Base-by-base conservation (phyloP, 1,140 invertebrate species). In the Drosophila watanabei region DNA sequence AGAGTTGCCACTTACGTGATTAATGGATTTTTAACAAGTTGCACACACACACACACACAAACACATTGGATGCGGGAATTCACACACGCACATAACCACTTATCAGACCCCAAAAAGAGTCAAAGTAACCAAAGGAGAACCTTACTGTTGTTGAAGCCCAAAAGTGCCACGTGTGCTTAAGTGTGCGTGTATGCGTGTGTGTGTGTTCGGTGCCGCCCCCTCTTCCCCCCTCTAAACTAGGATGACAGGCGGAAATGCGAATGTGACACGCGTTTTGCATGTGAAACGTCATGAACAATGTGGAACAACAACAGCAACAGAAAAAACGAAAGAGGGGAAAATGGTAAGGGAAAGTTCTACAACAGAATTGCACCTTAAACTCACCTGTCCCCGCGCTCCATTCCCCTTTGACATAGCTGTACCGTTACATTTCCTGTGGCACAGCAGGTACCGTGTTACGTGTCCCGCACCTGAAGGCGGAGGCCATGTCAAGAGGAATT, bases 1-100 rank as follows among this genome's bases (percentile, higher is more conserved):
- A 91, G 87, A 86, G 79, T 83, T 90, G 85, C 89, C 89, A 91
- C 89, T 91, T 91, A 92, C 89, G 89, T 91, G 89, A 92, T 91
- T 91, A 91, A 91, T 91, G 89, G 89, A 91, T 92, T 91, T 91
- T 91, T 91, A 91, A 91, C 89, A 91, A 91, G 85, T 92, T 91
- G 72, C 89, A 76, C 87, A 81, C 80, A 84, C 52, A 60, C 82
- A 58, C 56, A 79, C 79, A 59, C 56, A 76, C 56, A 57, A 62
- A 58, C 75, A 77, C 54, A 43, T 33, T 24, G 18, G 28, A 33
- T 24, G 16, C 16, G 35, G 52, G 66, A 72, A 71, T 45, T 59
- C 72, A 65, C 70, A 63, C 75, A 79, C 54, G 45, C 70, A 52
- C 76, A 72, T 58, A 63, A 62, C 65, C 76, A 88, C 80, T 88